Evolutionary conservation across 2,888 invertebrate species (phyloP).

Genomic region (Cephonodes hylas): DNA sequence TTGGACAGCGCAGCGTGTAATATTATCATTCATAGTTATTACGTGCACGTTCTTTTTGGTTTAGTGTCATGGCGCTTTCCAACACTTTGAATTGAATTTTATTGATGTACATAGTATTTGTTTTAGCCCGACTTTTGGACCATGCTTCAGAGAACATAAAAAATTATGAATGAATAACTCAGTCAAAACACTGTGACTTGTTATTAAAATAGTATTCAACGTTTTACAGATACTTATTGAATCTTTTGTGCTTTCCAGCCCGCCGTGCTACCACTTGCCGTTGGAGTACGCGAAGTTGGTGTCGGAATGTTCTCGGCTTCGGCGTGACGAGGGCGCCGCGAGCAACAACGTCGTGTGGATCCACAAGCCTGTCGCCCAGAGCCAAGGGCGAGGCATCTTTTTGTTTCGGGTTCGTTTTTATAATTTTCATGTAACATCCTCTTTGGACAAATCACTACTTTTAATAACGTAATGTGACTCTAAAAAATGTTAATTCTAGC

Average conservation of each 20-base stretch:
- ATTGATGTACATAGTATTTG: neutral
- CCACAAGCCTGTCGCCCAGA: conserved; percentile 92
- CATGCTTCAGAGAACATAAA: too few species aligned
- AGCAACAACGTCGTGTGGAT: conserved; percentile 86
- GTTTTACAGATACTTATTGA: neutral
- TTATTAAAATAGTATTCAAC: too few species aligned
- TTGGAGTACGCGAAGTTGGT: conserved; percentile 92
- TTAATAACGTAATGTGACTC: too few species aligned
- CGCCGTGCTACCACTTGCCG: conserved; percentile 90
- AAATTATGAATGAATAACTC: too few species aligned
- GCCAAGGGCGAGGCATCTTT: conserved; percentile 91
- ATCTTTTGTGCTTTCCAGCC: conserved; percentile 72
- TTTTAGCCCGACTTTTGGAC: too few species aligned
- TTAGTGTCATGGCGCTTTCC: too few species aligned
- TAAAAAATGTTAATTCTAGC: too few species aligned
- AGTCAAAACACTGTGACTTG: neutral
- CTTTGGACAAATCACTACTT: too few species aligned
- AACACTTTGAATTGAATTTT: neutral
- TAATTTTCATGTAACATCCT: too few species aligned
- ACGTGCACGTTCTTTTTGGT: neutral
- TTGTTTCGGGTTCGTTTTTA: conserved; percentile 84
- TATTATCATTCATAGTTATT: conserved; percentile 1
- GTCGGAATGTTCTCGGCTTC: conserved; percentile 85
- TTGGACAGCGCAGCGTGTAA: conserved; percentile 21
- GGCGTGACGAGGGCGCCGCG: conserved; percentile 64